Conservation (phyloP, 2,113 vertebrate species). For the Coracopsis vasa region DNA sequence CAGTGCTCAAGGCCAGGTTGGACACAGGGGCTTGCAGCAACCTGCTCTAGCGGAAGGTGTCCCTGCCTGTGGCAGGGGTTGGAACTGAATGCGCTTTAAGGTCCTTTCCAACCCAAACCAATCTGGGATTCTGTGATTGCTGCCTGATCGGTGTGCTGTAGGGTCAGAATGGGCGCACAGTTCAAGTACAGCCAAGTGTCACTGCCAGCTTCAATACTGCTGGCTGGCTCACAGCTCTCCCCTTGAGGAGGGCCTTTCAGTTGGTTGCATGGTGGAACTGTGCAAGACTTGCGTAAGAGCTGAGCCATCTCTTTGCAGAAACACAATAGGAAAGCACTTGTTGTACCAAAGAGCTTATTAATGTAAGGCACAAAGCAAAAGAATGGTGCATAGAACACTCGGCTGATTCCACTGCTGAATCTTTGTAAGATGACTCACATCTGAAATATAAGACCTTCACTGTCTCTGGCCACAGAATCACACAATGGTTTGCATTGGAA, state of each 20-base stretch:
- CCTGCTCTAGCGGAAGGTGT: not conserved
- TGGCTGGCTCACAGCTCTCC: not conserved
- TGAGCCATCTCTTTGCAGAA: not conserved
- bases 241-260: not conserved
- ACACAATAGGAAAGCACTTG: not conserved
- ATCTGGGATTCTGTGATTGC: not conserved
- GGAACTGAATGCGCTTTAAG: not conserved
- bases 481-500: not conserved
- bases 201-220: not conserved
- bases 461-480: not conserved
- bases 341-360: not conserved
- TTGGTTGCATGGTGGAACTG: not conserved
- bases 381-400: not conserved
- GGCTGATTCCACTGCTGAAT: not conserved
- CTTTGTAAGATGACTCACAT: not conserved
- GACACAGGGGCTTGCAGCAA: too few species aligned
- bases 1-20: not conserved
- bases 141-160: accelerated
- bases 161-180: not conserved
- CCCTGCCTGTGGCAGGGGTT: not conserved
- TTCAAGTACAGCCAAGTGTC: not conserved
- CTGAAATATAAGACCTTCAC: accelerated
- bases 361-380: not conserved
- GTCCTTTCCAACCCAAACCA: not conserved
- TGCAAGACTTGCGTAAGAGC: accelerated